Conservation (phyloP, 2,888 invertebrate genomes). For the Drosophila picticornis region DNA sequence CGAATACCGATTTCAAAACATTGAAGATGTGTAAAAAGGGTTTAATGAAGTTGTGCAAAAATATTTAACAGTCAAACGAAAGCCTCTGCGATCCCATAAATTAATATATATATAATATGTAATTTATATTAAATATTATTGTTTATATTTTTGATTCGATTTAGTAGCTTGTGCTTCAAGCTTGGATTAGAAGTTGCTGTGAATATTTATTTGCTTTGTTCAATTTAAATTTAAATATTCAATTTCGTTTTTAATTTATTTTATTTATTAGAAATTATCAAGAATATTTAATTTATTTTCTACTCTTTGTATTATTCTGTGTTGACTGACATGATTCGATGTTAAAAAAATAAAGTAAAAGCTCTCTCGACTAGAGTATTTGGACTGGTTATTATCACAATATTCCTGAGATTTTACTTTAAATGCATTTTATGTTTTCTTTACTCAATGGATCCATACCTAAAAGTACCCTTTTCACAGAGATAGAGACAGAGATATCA, state of each 20-base stretch:
- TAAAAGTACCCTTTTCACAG: background rate
- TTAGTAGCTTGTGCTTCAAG: rapidly evolving
- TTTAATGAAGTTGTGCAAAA: background rate
- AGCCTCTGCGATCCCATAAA: rapidly evolving
- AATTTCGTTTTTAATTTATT: too few relatives aligned
- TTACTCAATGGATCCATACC: background rate
- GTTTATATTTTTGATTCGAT: background rate
- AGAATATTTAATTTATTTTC: background rate
- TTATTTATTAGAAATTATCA: background rate
- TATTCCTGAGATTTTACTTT: background rate
- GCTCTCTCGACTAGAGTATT: rapidly evolving
- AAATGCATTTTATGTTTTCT: background rate
- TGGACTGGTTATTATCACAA: background rate
- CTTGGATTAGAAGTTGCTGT: background rate
- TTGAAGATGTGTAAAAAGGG: rapidly evolving
- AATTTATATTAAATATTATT: background rate
- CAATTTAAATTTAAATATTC: background rate
- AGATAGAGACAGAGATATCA: background rate
- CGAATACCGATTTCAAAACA: background rate
- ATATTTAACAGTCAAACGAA: background rate
- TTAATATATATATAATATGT: background rate
- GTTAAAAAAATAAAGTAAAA: background rate
- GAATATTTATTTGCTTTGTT: background rate
- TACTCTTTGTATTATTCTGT: too few relatives aligned
- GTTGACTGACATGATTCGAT: background rate